A percentile compares a stretch with the other conserved stretches of the same genome.
These are phyloP conservation scores for Darevskia nairensis DNA, from an alignment of 2,797 vertebrate species.

Conservation along the genomic window DNA sequence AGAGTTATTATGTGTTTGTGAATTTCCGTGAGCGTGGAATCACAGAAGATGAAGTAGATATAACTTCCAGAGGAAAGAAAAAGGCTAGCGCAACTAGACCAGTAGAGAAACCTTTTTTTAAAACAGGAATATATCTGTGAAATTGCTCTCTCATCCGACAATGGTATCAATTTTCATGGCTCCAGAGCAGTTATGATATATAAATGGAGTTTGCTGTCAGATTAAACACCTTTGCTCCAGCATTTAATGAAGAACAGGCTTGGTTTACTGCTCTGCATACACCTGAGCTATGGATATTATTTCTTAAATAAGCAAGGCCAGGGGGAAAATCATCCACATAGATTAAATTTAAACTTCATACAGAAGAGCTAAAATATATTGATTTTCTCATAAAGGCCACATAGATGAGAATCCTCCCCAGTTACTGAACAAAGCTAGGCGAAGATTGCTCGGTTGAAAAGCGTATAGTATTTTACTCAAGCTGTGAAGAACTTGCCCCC, in stretches of 20 bases:
- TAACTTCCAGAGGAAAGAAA: not conserved
- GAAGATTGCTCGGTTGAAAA: not conserved
- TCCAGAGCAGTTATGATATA: not conserved
- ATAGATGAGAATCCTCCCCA: not conserved
- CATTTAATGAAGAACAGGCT: not conserved
- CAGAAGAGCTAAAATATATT: slow-evolving; percentile 14
- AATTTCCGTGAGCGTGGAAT: too few species aligned
- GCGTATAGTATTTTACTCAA: slow-evolving; percentile 6
- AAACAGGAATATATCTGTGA: slow-evolving; percentile 4
- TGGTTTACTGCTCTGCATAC: slow-evolving; percentile 25
- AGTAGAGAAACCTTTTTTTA: not conserved
- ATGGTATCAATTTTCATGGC: slow-evolving; percentile 25
- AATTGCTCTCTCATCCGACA: slow-evolving; percentile 24
- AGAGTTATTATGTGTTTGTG: not conserved
- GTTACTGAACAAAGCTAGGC: not conserved
- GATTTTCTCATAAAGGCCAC: slow-evolving; percentile 17
- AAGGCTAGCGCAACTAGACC: not conserved
- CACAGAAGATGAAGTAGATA: not conserved
- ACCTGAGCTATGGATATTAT: slow-evolving; percentile 5
- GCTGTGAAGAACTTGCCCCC: slow-evolving; percentile 20
- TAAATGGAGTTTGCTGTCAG: slow-evolving; percentile 19
- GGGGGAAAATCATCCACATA: not conserved
- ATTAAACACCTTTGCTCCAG: slow-evolving; percentile 27
- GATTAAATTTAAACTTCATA: slow-evolving; percentile 34
- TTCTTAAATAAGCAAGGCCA: slow-evolving; percentile 31